Evolutionary conservation across 2,888 invertebrate genomes (phyloP).

Genomic region (Cephonodes hylas): DNA sequence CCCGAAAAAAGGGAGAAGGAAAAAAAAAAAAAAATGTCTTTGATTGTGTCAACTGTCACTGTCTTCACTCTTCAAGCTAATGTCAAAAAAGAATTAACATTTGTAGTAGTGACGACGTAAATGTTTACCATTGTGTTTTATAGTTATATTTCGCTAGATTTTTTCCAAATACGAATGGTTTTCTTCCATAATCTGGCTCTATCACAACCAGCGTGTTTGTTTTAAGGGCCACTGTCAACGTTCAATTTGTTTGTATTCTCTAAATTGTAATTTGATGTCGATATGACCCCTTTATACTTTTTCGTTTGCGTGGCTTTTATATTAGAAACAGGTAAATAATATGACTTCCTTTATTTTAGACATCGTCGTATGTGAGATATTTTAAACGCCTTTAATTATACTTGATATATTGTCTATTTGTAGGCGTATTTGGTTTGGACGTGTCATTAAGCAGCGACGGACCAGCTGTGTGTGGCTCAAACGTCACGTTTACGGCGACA

Average conservation of each 20-base stretch:
- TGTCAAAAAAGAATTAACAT: not conserved
- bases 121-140: constrained; percentile 1
- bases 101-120: constrained; percentile 9
- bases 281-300: constrained; percentile 50
- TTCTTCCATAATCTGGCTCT: not conserved
- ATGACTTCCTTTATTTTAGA: not conserved
- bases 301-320: constrained; percentile 47
- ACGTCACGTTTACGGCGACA: constrained; percentile 84
- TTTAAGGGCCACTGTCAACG: not conserved
- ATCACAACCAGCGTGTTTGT: not conserved
- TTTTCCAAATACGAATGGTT: not conserved
- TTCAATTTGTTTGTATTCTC: not conserved
- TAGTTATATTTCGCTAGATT: not conserved
- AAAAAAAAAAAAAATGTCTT: too few relatives aligned
- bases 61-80: too few relatives aligned
- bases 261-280: not conserved
- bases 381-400: not conserved
- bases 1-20: too few relatives aligned
- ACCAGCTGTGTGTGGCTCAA: constrained; percentile 87
- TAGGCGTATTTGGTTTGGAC: constrained; percentile 48
- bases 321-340: constrained; percentile 41
- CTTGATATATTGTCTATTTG: constrained; percentile 19
- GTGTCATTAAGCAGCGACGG: constrained; percentile 83
- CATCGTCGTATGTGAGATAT: not conserved
- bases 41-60: not conserved